Evolutionary conservation across 2,797 vertebrate genomes (phyloP).

Genomic region (Chelidonichthys spinosus): DNA sequence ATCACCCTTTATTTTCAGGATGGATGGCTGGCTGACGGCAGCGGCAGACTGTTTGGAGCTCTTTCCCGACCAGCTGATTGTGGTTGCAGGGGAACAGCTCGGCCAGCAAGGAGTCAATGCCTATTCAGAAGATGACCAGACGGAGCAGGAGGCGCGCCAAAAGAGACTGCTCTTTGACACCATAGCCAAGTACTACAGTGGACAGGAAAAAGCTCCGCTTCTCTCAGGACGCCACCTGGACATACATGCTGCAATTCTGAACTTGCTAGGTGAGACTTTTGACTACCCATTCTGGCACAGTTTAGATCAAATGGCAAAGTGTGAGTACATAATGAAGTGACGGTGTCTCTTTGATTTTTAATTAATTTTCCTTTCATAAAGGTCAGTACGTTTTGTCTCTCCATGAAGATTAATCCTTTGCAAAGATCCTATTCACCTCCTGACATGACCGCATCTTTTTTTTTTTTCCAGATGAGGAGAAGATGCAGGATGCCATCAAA

Average conservation of each 20-base stretch:
- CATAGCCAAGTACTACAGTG: constrained; percentile 88
- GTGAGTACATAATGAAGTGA: not conserved
- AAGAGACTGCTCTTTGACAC: constrained; percentile 90
- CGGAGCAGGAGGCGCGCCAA: constrained; percentile 63
- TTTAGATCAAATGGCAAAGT: not conserved
- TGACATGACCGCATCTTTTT: not conserved
- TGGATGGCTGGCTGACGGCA: constrained; percentile 87
- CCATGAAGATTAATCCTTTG: not conserved
- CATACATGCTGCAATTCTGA: constrained; percentile 85
- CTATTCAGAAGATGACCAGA: constrained; percentile 25
- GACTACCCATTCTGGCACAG: not conserved
- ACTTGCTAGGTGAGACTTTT: constrained; percentile 86
- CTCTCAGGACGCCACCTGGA: constrained; percentile 84
- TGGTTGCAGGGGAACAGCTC: constrained; percentile 87
- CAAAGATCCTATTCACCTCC: not conserved
- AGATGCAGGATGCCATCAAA: constrained; percentile 81
- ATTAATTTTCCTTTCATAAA: not conserved
- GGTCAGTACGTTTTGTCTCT: not conserved
- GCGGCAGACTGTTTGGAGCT: constrained; percentile 90
- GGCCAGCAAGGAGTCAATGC: constrained; percentile 60
- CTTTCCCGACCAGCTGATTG: constrained; percentile 89
- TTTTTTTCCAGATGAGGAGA: constrained; percentile 67
- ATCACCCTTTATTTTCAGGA: constrained; percentile 61
- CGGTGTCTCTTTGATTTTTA: not conserved
- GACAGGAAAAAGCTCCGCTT: constrained; percentile 84